Evolutionary conservation across 2,797 vertebrate genomes (phyloP), one percentile per base, ranked within the genome.

Genomic region (Girardinus metallicus): DNA sequence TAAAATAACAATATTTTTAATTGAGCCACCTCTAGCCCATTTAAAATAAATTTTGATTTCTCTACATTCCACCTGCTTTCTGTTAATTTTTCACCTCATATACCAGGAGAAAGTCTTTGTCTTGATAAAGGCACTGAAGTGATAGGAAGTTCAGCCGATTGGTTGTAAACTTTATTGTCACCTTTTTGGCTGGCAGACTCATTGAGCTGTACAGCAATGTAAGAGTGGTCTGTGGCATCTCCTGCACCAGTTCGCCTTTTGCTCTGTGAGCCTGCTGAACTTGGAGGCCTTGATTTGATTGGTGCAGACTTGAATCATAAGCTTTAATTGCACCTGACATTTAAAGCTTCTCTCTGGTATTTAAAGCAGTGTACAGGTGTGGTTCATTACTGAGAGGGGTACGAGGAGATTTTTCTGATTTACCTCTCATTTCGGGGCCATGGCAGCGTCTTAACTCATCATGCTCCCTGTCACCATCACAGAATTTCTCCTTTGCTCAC

Each of bases 291-390:
- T 95, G 93, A 95, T 95, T 96, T 96, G 95, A 96, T 96, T 96
- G 94, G 93, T 95, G 91, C 94, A 93, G 93, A 93, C 92, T 94
- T 94, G 93, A 95, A 96, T 96, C 95, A 96, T 94, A 94, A 95
- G 94, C 94, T 95, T 96, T 96, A 96, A 96, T 96, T 96, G 96
- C 94, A 94, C 93, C 93, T 96, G 96, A 96, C 96, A 96, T 96
- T 96, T 96, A 94, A 90, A 95, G 92, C 93, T 94, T 92, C 94
- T 95, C 93, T 95, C 93, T 96, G 96, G 94, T 96, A 96, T 96
- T 96, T 96, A 96, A 96, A 96, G 94, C 92, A 93, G 95, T 94
- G 94, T 96, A 95, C 95, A 96, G 96, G 95, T 96, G 96, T 95
- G 95, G 93, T 94, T 96, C 95, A 96, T 96, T 96, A 96, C 93